Evolutionary conservation across 1,140 invertebrate species (phyloP).

Genomic region (Drosophila rufa): DNA sequence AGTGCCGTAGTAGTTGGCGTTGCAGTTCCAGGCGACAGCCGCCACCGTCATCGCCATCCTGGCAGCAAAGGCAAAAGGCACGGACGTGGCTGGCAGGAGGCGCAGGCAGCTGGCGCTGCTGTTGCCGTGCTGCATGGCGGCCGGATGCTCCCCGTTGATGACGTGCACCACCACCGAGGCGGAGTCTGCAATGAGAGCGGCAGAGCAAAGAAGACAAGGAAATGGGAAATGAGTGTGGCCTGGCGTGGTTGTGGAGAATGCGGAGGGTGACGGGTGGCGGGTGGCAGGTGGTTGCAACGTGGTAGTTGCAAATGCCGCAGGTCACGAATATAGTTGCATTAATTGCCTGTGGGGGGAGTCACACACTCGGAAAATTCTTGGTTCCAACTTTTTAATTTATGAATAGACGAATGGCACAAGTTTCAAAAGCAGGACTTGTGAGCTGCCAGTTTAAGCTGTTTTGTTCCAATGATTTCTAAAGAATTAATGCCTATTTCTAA

Average conservation of each 20-base stretch:
- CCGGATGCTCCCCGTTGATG: conserved; percentile 90
- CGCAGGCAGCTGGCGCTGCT: conserved; percentile 83
- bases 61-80: conserved; percentile 72
- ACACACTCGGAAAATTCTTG: conserved; percentile 16
- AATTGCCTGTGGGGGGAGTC: conserved; percentile 1
- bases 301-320: conserved; percentile 4
- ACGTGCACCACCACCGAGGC: conserved; percentile 89
- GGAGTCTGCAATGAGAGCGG: conserved; percentile 85
- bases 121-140: conserved; percentile 90
- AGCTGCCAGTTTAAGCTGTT: background rate
- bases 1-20: conserved; percentile 36
- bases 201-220: background rate
- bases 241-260: background rate
- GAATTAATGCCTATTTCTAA: background rate
- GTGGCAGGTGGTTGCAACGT: background rate
- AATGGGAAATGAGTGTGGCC: conserved; percentile 37
- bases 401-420: conserved; percentile 1
- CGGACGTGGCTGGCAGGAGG: conserved; percentile 48
- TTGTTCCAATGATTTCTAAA: conserved; percentile 7
- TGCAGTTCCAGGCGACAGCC: conserved; percentile 71
- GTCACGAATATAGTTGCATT: conserved; percentile 21
- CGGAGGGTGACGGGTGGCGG: background rate
- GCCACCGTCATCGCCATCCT: conserved; percentile 54
- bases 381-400: conserved; percentile 7
- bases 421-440: background rate